These are phyloP conservation scores for Tychaedon coryphoeus DNA, from an alignment of 2,113 vertebrate genomes.

Conservation along the genomic window DNA sequence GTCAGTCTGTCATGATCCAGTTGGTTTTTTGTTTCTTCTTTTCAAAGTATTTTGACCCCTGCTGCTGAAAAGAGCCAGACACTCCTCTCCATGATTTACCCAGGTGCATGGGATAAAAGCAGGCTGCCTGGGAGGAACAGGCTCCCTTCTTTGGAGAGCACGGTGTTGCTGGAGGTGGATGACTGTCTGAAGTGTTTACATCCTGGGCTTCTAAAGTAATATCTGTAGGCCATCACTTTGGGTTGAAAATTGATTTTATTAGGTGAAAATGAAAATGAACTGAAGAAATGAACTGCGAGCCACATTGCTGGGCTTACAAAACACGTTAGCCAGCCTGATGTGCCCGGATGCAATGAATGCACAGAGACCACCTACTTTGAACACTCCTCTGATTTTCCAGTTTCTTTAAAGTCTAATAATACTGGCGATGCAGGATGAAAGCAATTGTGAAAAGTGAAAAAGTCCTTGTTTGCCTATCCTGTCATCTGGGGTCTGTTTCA, in stretches of 20 bases:
- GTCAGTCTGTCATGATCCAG: not conserved
- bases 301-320: constrained; percentile 22
- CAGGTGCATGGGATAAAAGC: constrained; percentile 20
- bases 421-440: constrained; percentile 56
- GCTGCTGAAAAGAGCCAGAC: constrained; percentile 65
- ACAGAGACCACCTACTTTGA: constrained; percentile 48
- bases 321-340: not conserved
- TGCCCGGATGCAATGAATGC: constrained; percentile 31
- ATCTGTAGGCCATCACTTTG: constrained; percentile 58
- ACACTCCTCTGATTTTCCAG: constrained; percentile 42
- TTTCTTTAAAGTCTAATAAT: constrained; percentile 55
- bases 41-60: constrained; percentile 9
- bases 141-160: not conserved
- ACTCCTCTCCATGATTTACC: not conserved
- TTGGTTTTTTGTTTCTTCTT: not conserved
- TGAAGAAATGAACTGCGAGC: constrained; percentile 57
- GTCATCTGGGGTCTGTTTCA: constrained; percentile 61
- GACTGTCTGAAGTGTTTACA: constrained; percentile 49
- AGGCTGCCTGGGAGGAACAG: constrained; percentile 15
- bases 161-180: not conserved
- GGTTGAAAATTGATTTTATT: constrained; percentile 69
- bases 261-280: constrained; percentile 63
- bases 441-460: constrained; percentile 65
- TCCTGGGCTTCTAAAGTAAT: constrained; percentile 43
- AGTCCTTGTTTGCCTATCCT: constrained; percentile 54